phyloP scores from a whole-genome alignment of 2,888 invertebrate genomes.

The Sinelater perroti region DNA sequence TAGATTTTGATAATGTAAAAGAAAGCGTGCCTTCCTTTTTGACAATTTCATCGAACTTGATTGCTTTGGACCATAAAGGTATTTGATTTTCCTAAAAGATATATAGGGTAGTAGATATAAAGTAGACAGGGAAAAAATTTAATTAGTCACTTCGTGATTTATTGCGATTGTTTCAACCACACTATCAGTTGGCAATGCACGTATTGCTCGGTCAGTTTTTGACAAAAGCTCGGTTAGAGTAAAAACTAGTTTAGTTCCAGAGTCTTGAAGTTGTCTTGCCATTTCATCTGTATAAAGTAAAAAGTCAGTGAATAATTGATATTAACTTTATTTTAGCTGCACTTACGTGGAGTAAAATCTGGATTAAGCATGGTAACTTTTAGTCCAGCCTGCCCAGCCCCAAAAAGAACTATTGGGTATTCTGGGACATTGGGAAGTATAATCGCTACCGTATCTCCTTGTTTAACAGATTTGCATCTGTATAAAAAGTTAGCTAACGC shows the following conservation, averaged over 20 bases:
- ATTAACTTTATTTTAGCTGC: constrained; percentile 39
- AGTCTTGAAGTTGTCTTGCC: constrained; percentile 67
- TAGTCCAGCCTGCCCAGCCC: constrained; percentile 74
- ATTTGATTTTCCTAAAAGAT: no score
- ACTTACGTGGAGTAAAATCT: constrained; percentile 65
- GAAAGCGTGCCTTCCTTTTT: no score
- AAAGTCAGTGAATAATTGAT: constrained; percentile 59
- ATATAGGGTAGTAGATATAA: no score
- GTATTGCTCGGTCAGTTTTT: constrained; percentile 52
- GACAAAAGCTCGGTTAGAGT: constrained; percentile 66
- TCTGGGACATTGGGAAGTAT: constrained; percentile 80
- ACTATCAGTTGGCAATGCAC: no score
- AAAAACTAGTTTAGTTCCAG: constrained; percentile 69
- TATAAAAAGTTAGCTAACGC: constrained; percentile 65
- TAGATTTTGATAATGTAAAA: constrained; percentile 51
- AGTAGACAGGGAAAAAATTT: no score
- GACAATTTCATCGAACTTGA: no score
- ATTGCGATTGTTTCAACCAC: no score
- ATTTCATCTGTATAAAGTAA: no score
- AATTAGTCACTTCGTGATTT: no score
- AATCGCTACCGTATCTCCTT: constrained; percentile 69
- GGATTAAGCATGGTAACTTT: constrained; percentile 77
- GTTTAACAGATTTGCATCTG: constrained; percentile 67
- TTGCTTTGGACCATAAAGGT: no score
- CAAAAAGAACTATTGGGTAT: constrained; percentile 70